A percentile compares a stretch with the other conserved stretches of the same genome.
Evolutionary conservation across 1,140 invertebrate genomes (phyloP).

Genomic region (Scaptomyza montana): DNA sequence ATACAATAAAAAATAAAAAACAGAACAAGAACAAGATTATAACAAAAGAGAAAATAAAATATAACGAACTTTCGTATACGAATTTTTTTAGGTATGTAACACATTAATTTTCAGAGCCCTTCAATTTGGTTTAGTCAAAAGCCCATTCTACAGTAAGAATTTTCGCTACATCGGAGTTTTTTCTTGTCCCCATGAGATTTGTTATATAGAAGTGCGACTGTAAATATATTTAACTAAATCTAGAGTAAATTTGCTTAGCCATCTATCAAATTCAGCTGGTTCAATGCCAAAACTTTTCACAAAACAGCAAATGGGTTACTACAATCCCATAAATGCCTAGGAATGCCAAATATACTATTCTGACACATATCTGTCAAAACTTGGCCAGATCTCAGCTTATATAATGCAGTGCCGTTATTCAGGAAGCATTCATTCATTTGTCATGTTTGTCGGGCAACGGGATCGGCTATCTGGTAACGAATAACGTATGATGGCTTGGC

Average conservation of each 20-base stretch:
- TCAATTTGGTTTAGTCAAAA: no score
- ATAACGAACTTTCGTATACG: no score
- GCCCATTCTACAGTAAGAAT: no score
- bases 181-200: no score
- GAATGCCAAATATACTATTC: conserved; percentile 16
- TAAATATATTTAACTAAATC: neutral
- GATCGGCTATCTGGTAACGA: conserved; percentile 52
- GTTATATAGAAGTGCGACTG: no score
- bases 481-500: conserved; percentile 8
- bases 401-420: conserved; percentile 68
- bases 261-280: conserved; percentile 9
- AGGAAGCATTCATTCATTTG: conserved; percentile 80
- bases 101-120: no score
- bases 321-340: neutral
- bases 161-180: no score
- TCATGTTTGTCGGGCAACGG: conserved; percentile 52
- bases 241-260: neutral
- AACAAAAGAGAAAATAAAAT: no score
- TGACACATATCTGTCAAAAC: conserved; percentile 31
- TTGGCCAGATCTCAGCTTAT: conserved; percentile 41
- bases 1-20: no score
- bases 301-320: conserved; percentile 8
- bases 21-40: no score
- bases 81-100: no score
- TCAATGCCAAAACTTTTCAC: conserved; percentile 22